These are phyloP conservation scores for Sicus ferrugineus DNA, from an alignment of 2,888 invertebrate species.

Conservation along the genomic window DNA sequence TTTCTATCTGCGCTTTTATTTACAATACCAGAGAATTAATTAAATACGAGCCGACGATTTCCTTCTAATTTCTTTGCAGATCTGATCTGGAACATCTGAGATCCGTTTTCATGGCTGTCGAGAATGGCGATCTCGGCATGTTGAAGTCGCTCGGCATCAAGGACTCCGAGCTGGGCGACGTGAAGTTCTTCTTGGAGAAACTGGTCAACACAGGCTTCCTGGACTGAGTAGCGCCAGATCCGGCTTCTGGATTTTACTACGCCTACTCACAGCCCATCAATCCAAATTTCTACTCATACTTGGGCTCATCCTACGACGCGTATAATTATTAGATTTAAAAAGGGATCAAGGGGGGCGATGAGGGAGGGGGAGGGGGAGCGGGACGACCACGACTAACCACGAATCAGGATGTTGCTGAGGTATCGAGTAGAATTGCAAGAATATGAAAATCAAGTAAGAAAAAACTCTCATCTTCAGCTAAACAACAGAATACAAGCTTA, in stretches of 20 bases:
- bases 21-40: too few species aligned
- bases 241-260: constrained; percentile 77
- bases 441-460: too few species aligned
- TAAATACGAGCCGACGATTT: too few species aligned
- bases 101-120: constrained; percentile 94
- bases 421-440: too few species aligned
- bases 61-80: constrained; percentile 65
- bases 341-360: too few species aligned
- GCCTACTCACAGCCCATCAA: constrained; percentile 72
- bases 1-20: neutral
- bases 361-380: too few species aligned
- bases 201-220: constrained; percentile 94
- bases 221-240: constrained; percentile 83
- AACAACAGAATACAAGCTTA: too few species aligned
- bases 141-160: constrained; percentile 93
- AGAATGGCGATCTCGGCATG: constrained; percentile 93
- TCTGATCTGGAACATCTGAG: constrained; percentile 91
- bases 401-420: too few species aligned
- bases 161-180: constrained; percentile 93
- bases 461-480: too few species aligned
- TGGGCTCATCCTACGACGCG: constrained; percentile 67
- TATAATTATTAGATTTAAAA: constrained; percentile 62
- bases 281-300: constrained; percentile 77
- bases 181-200: constrained; percentile 95
- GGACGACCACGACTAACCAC: too few species aligned